phyloP scores from a whole-genome alignment of 2,113 vertebrate species.

The Cyanoramphus novaezelandiae region DNA sequence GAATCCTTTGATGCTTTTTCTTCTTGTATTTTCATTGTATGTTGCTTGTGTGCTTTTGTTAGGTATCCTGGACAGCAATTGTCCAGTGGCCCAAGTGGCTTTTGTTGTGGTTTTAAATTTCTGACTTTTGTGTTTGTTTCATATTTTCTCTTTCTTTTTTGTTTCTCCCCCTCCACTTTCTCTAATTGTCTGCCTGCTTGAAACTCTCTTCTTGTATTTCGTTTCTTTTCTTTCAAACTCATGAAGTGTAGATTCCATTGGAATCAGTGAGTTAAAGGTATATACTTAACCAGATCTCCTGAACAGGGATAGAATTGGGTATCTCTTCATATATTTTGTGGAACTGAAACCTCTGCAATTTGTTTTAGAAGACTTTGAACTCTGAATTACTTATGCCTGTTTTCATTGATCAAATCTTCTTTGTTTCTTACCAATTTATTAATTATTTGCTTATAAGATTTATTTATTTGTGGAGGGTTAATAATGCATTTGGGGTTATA shows the following conservation, averaged over 20 bases:
- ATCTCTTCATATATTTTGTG: neutral
- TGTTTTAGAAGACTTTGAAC: neutral
- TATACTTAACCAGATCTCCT: neutral
- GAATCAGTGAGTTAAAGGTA: neutral
- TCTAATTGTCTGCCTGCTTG: neutral
- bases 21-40: neutral
- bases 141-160: neutral
- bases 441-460: neutral
- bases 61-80: neutral
- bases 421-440: neutral
- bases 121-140: accelerated
- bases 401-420: neutral
- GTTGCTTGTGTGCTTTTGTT: neutral
- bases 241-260: neutral
- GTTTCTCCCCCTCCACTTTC: neutral
- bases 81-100: neutral
- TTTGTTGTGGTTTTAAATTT: neutral
- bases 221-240: neutral
- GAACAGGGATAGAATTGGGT: neutral
- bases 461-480: neutral
- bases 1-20: neutral
- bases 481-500: neutral
- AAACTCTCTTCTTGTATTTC: neutral
- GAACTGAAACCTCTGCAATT: neutral
- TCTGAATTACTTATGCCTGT: neutral